Evolutionary conservation across 2,888 invertebrate species (phyloP), one percentile per base, ranked within the genome.

Genomic region (Isotomurus palustris): DNA sequence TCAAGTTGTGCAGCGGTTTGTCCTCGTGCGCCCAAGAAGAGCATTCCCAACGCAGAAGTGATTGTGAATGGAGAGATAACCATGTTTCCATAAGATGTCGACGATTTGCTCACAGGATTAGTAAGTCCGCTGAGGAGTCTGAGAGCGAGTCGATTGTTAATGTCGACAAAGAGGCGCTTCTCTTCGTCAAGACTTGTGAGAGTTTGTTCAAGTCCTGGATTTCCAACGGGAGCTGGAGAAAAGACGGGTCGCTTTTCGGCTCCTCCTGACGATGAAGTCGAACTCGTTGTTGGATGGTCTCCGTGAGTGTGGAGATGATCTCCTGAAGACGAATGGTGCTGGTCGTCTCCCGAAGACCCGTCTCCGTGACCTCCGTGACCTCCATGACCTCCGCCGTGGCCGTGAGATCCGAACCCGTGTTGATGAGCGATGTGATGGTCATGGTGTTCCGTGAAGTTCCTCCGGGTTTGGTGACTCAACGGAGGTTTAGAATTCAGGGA

Each of bases 1-100:
- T 91, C 91, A 87, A 92, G 89, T 79, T 91, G 89, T 0, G 88
- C 89, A 0, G 91, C 91, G 0, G 91, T 91, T 2, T 87, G 83
- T 1, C 91, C 91, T 66, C 87, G 81, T 0, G 91, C 90, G 0
- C 91, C 91, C 71, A 91, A 80, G 74, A 91, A 91, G 59, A 91
- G 85, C 91, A 91, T 91, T 0, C 90, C 88, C n/a, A 91, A 75
- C 77, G 89, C 82, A 1, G 91, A 90, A 1, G 88, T 88, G 55
- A 88, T 81, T 0, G 90, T 88, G 72, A 90, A 91, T 0, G 91
- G 91, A 1, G 90, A 90, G 19, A 91, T 76, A 10, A 89, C 84
- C 67, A 91, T 80, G 69, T 89, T 90, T 71, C 90, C 79, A 49
- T 4, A 74, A 66, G 10, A 70, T 56, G 51, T 84, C 84, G 1